Conservation (phyloP, 2,113 vertebrate species). For the Lanius ludovicianus region DNA sequence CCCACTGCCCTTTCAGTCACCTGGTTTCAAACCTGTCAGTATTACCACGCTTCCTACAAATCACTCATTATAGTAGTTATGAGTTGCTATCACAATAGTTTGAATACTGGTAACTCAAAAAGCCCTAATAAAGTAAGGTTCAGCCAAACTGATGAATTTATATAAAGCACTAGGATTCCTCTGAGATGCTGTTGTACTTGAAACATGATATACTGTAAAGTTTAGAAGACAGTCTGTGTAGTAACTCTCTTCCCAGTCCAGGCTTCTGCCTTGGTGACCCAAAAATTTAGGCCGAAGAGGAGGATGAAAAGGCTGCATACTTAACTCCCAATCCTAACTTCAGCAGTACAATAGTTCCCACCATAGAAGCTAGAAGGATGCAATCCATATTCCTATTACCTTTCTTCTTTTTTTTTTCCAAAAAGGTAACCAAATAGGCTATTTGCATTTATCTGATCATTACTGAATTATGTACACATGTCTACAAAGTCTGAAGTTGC, state of each 20-base stretch:
- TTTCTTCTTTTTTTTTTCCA: not conserved
- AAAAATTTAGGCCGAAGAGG: not conserved
- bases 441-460: not conserved
- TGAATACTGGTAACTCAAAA: conserved; percentile 11
- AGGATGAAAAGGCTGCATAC: not conserved
- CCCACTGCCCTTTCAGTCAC: not conserved
- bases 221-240: not conserved
- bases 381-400: not conserved
- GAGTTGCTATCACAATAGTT: conserved; percentile 29
- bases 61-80: conserved; percentile 50
- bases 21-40: not conserved
- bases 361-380: not conserved
- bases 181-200: not conserved
- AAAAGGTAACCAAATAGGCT: not conserved
- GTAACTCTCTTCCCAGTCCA: not conserved
- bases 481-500: not conserved
- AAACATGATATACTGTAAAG: not conserved
- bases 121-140: conserved; percentile 36
- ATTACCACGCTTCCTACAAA: conserved; percentile 41
- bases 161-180: not conserved
- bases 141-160: conserved; percentile 7
- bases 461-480: not conserved
- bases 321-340: not conserved
- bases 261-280: not conserved
- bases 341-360: not conserved